Percentiles rank a stretch among this genome's conserved stretches.
These are phyloP conservation scores for Epicauta chinensis DNA, from an alignment of 1,140 invertebrate genomes.

Conservation along the genomic window DNA sequence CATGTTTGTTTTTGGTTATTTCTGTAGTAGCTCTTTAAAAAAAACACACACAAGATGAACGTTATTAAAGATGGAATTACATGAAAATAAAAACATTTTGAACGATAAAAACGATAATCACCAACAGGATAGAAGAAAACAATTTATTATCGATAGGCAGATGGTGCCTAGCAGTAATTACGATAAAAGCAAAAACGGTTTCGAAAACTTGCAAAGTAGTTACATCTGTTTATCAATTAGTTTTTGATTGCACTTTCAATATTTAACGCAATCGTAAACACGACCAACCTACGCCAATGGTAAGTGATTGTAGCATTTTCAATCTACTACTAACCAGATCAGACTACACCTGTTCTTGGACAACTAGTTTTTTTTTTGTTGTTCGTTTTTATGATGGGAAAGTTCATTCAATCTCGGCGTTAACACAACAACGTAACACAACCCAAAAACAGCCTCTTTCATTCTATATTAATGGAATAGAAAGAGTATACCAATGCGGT, in stretches of 20 bases:
- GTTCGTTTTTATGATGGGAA: conserved; percentile 26
- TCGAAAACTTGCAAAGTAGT: no score
- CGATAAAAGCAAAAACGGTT: no score
- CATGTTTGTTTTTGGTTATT: conserved; percentile 10
- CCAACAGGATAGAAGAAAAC: no score
- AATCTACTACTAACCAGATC: conserved; percentile 15
- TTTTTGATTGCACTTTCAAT: neutral
- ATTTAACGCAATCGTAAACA: neutral
- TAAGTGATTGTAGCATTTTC: conserved; percentile 15
- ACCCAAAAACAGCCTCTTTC: no score
- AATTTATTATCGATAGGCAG: no score
- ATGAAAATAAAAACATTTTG: neutral
- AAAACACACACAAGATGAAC: neutral
- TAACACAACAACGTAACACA: neutral
- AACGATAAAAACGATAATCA: no score
- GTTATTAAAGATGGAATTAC: conserved; percentile 1
- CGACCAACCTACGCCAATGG: conserved; percentile 20
- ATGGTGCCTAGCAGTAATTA: no score
- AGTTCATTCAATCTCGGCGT: conserved; percentile 29
- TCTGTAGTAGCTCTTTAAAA: neutral
- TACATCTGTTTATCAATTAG: neutral
- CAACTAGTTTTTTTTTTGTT: conserved; percentile 20
- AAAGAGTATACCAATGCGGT: no score
- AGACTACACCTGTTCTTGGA: conserved; percentile 30
- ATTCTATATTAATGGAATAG: no score